Conservation (phyloP, 2,888 invertebrate species). For the Cremastinae sp. region DNA sequence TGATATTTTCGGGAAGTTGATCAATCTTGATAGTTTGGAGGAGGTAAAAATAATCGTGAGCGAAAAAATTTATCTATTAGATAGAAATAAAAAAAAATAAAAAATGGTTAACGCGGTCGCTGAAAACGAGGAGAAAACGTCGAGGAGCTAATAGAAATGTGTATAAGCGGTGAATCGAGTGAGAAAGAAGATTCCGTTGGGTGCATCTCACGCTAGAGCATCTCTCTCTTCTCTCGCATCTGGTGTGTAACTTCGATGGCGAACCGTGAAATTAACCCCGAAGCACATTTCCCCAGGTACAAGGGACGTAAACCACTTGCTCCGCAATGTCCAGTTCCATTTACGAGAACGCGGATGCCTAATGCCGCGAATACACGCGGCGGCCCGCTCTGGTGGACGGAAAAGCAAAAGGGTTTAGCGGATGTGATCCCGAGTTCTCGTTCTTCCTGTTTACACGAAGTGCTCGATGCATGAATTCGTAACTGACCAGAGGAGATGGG, state of each 20-base stretch:
- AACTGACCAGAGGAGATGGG: constrained; percentile 34
- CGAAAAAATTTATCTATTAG: too few relatives aligned
- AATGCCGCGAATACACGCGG: constrained; percentile 48
- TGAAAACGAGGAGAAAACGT: too few relatives aligned
- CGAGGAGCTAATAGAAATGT: too few relatives aligned
- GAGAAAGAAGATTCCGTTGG: too few relatives aligned
- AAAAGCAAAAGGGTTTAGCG: constrained; percentile 44
- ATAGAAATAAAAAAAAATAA: too few relatives aligned
- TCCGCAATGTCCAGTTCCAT: constrained; percentile 69
- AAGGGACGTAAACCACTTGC: constrained; percentile 66
- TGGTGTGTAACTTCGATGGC: constrained; percentile 61
- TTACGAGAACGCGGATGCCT: constrained; percentile 63
- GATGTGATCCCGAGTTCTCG: constrained; percentile 38
- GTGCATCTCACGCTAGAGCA: too few relatives aligned
- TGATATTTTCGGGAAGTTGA: too few relatives aligned
- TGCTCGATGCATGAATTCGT: constrained; percentile 55
- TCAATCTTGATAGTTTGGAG: too few relatives aligned
- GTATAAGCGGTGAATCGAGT: too few relatives aligned
- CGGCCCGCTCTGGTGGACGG: constrained; percentile 26
- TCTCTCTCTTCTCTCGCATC: constrained; percentile 3
- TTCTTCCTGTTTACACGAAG: constrained; percentile 42
- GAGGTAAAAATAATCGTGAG: too few relatives aligned
- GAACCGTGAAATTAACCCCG: constrained; percentile 74
- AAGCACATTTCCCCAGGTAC: constrained; percentile 72
- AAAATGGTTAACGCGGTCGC: too few relatives aligned